Percentiles rank a stretch among this genome's conserved stretches.
phyloP scores from a whole-genome alignment of 1,140 invertebrate species.

The Subanguina moxae region DNA sequence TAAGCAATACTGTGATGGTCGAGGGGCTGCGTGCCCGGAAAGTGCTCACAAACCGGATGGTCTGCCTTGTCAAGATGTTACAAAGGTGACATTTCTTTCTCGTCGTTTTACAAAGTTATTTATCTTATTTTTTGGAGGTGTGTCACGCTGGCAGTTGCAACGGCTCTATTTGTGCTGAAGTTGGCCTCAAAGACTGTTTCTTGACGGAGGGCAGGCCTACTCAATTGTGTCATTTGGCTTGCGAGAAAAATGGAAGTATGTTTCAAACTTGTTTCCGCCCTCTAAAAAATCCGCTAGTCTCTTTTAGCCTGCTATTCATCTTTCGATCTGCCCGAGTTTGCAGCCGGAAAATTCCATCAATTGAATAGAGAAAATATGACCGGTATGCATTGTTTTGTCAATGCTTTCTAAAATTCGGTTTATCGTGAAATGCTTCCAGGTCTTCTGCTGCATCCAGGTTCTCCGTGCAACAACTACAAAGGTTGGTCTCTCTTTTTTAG shows the following conservation, averaged over 20 bases:
- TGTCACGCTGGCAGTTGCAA: slow-evolving; percentile 83
- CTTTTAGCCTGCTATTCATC: slow-evolving; percentile 76
- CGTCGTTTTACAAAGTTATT: not conserved
- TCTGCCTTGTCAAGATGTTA: slow-evolving; percentile 65
- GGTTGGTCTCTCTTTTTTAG: slow-evolving; percentile 61
- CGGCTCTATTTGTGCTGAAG: slow-evolving; percentile 88
- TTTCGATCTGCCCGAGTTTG: slow-evolving; percentile 75
- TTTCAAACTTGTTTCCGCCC: not conserved
- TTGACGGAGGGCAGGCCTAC: slow-evolving; percentile 84
- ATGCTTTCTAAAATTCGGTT: slow-evolving; percentile 7
- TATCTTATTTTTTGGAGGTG: slow-evolving; percentile 59
- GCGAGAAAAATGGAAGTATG: slow-evolving; percentile 73
- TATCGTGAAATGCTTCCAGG: not conserved
- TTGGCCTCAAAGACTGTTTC: slow-evolving; percentile 90
- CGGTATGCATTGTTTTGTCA: slow-evolving; percentile 61
- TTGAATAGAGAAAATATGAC: slow-evolving; percentile 48
- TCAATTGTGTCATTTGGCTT: slow-evolving; percentile 90
- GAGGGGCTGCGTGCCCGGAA: slow-evolving; percentile 69
- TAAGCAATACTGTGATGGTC: slow-evolving; percentile 68
- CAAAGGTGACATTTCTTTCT: slow-evolving; percentile 55
- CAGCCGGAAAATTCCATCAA: slow-evolving; percentile 62
- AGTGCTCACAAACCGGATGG: slow-evolving; percentile 73
- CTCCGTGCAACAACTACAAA: slow-evolving; percentile 92
- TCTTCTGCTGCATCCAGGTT: slow-evolving; percentile 79
- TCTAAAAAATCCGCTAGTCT: no score